Evolutionary conservation across 2,797 vertebrate species (phyloP).

Genomic region (Epinephelus awoara): DNA sequence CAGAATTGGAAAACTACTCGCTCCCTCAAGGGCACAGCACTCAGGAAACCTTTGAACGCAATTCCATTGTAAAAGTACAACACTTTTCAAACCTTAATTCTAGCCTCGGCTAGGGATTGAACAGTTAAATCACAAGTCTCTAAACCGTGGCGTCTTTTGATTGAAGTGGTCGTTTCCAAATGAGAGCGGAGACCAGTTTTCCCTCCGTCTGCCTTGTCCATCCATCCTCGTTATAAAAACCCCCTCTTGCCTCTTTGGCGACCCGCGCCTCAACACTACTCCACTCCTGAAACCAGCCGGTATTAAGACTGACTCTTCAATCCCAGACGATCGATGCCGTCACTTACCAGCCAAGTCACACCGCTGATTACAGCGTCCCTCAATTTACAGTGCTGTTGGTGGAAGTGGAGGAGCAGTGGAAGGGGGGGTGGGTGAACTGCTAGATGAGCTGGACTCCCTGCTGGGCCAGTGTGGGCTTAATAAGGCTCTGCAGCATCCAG

Average conservation of each 20-base stretch:
- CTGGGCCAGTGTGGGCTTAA: conserved; percentile 26
- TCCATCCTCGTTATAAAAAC: conserved; percentile 77
- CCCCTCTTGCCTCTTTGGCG: conserved; percentile 44
- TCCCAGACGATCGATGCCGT: conserved; percentile 81
- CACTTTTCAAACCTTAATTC: conserved; percentile 68
- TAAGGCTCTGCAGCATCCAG: conserved; percentile 31
- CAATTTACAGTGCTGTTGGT: conserved; percentile 75
- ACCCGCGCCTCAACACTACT: conserved; percentile 55
- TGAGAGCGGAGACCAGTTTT: conserved; percentile 70
- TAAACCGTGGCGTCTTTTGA: conserved; percentile 69
- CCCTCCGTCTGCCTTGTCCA: conserved; percentile 66
- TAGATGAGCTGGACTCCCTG: conserved; percentile 52
- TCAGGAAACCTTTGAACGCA: conserved; percentile 60
- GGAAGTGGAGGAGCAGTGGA: conserved; percentile 32
- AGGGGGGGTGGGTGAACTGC: conserved; percentile 10
- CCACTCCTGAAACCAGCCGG: conserved; percentile 63
- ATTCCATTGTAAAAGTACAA: conserved; percentile 61
- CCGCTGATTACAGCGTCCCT: conserved; percentile 79
- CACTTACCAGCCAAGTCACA: conserved; percentile 78
- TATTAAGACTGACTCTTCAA: conserved; percentile 85
- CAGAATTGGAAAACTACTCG: conserved; percentile 39
- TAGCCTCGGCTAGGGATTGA: conserved; percentile 46
- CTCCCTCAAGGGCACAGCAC: conserved; percentile 52
- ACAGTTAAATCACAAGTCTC: conserved; percentile 74
- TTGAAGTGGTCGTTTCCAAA: conserved; percentile 73